These are phyloP conservation scores for Chloroceryle aenea DNA, from an alignment of 2,113 vertebrate species.

Conservation along the genomic window DNA sequence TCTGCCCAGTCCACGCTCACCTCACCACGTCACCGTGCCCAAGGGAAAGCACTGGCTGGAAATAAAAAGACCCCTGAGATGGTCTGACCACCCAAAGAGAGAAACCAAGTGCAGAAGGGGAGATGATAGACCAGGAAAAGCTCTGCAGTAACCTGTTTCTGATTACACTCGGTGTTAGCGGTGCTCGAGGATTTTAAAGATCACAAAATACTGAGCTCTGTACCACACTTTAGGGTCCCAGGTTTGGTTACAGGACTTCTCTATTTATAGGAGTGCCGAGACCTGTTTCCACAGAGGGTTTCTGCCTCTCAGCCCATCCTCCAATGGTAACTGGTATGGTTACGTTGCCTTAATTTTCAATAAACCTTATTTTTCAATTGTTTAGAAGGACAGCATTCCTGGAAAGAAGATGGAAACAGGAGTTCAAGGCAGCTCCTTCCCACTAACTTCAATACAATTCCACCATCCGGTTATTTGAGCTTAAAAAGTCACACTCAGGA, in stretches of 20 bases:
- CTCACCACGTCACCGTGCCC: fast-evolving
- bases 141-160: background rate
- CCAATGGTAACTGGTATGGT: background rate
- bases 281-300: background rate
- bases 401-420: background rate
- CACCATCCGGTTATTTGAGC: background rate
- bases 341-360: background rate
- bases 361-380: fast-evolving
- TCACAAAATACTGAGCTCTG: background rate
- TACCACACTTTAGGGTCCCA: background rate
- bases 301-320: background rate
- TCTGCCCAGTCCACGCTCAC: background rate
- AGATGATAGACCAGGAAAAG: fast-evolving
- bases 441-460: background rate
- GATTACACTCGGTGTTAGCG: background rate
- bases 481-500: background rate
- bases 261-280: background rate
- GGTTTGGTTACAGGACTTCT: background rate
- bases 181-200: background rate
- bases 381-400: background rate
- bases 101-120: background rate
- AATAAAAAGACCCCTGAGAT: background rate
- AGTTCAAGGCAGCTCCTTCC: background rate
- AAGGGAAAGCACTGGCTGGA: fast-evolving
- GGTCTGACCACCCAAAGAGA: background rate